Evolutionary conservation across 2,797 vertebrate species (phyloP).

Genomic region (Synanceia verrucosa): DNA sequence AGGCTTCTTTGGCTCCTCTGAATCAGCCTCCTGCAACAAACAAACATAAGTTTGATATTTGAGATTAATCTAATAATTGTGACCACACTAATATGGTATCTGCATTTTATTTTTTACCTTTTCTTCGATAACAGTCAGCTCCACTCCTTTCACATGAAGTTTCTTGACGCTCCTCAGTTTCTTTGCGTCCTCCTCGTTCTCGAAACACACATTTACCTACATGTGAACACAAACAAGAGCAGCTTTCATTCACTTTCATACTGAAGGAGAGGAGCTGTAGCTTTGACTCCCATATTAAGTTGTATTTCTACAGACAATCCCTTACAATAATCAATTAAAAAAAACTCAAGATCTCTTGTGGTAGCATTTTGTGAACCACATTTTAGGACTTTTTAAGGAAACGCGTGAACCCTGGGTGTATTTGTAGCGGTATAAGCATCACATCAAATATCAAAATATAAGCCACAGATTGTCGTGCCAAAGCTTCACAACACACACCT

Average conservation of each 20-base stretch:
- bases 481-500: constrained; percentile 29
- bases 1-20: neutral
- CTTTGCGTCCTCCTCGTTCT: constrained; percentile 84
- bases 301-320: too few species aligned
- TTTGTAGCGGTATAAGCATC: too few species aligned
- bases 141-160: constrained; percentile 74
- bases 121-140: constrained; percentile 68
- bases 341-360: too few species aligned
- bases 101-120: too few species aligned
- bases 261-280: neutral
- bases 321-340: too few species aligned
- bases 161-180: constrained; percentile 77
- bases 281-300: too few species aligned
- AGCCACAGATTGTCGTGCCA: neutral
- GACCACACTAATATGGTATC: too few species aligned
- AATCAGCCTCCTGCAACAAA: constrained; percentile 17
- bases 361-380: too few species aligned
- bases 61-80: neutral
- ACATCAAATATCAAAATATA: neutral
- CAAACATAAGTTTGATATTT: neutral
- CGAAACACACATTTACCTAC: constrained; percentile 87
- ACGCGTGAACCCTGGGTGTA: too few species aligned
- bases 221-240: constrained; percentile 9
- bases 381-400: too few species aligned
- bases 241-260: neutral